Conservation (phyloP, 2,888 invertebrate species). For the Lacanobia oleracea region DNA sequence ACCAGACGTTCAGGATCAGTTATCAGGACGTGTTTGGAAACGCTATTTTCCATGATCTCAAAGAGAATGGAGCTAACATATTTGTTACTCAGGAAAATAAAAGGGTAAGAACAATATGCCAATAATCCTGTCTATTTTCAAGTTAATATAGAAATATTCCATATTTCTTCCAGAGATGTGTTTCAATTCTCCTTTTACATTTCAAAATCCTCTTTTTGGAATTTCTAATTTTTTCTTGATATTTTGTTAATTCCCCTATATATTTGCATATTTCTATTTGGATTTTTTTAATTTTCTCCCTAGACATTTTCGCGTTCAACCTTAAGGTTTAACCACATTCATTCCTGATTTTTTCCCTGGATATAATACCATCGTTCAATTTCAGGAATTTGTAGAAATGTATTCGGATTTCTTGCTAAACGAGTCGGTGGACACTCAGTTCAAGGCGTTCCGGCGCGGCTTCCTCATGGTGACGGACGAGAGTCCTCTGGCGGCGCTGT, state of each 20-base stretch:
- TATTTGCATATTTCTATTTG: too few relatives aligned
- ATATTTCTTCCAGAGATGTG: too few relatives aligned
- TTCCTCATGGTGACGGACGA: constrained; percentile 99
- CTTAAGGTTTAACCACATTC: too few relatives aligned
- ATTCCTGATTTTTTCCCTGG: background rate
- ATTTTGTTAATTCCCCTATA: too few relatives aligned
- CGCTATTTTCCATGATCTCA: constrained; percentile 95
- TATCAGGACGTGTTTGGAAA: constrained; percentile 97
- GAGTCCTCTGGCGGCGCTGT: constrained; percentile 96
- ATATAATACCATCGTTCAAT: background rate
- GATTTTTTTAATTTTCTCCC: too few relatives aligned
- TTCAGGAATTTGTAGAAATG: constrained; percentile 96
- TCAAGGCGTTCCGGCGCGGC: constrained; percentile 97
- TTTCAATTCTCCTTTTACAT: too few relatives aligned
- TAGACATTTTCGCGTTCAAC: background rate
- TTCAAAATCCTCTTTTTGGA: too few relatives aligned
- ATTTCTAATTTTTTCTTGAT: too few relatives aligned
- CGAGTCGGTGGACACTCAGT: constrained; percentile 96
- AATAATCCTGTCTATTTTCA: background rate
- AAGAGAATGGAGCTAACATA: constrained; percentile 95
- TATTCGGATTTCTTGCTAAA: constrained; percentile 98
- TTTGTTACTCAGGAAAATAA: constrained; percentile 96
- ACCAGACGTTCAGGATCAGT: constrained; percentile 97
- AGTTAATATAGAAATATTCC: too few relatives aligned
- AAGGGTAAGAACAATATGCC: constrained; percentile 87